Evolutionary conservation across 2,888 invertebrate genomes (phyloP), one percentile per base, ranked within the genome.

Genomic region (Polydrusus tereticollis): DNA sequence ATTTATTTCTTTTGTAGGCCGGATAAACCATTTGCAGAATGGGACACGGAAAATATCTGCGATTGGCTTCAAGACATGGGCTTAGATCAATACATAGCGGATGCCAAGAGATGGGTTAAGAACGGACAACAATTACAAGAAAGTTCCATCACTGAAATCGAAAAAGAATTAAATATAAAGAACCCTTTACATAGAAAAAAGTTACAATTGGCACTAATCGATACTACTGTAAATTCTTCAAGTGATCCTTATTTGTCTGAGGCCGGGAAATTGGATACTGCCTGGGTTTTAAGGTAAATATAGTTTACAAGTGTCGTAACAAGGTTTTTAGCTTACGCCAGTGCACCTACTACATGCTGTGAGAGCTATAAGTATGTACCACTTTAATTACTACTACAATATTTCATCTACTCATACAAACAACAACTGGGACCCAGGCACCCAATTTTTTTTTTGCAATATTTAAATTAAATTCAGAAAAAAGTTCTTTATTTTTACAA

Each of bases 131-230:
- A 95, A 75, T 86, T 99, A 38, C 90, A 94, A 55, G 90, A 92
- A 77, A 93, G 95, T 5, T 90, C 94, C 0, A 90, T 91, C 5
- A 88, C 90, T 77, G 94, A 96, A 78, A 90, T 98, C 41, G 99
- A 99, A 84, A 97, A 96, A 81, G 95, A 96, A 82, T 86, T 96
- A 8, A 92, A 90, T 63, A 89, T 96, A 50, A 95, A 94, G 85
- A 92, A 96, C 82, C 88, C 92, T 0, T 87, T 99, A 79, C 98
- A 99, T 82, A 90, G 94, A 75, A 99, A 99, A 87, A 98, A 99
- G 85, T 90, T 99, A 33, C 88, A 93, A 55, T 86, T 98, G 70
- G 92, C 92, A 0, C 84, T 93, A 7, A 89, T 90, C 7, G 92
- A 92, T 79, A 81, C 91, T 23, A 86, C 90, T 80, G 86, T 86